Conservation (phyloP, 37 sponge, comb jelly and placozoan genomes). For the Agelas oroides region DNA sequence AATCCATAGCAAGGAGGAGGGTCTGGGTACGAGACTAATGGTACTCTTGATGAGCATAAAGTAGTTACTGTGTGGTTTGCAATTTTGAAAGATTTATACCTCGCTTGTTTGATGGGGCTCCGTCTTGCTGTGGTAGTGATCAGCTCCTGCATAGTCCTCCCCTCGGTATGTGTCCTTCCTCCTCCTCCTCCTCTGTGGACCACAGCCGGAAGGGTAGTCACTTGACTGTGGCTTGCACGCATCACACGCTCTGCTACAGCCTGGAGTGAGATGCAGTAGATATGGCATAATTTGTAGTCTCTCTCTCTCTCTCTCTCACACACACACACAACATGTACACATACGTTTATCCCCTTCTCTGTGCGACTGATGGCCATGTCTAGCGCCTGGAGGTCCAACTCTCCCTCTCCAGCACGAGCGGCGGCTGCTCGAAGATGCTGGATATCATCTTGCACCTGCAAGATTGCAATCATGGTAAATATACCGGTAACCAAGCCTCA, state of each 20-base stretch:
- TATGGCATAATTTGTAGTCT: too few relatives aligned
- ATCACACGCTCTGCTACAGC: slow-evolving; percentile 65
- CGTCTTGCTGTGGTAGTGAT: neutral
- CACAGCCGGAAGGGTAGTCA: slow-evolving; percentile 67
- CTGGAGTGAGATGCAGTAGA: slow-evolving; percentile 16
- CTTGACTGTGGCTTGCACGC: slow-evolving; percentile 52
- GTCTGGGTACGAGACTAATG: too few relatives aligned
- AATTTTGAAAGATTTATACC: neutral
- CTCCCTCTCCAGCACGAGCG: neutral
- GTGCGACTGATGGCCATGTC: slow-evolving; percentile 65
- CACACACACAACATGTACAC: neutral
- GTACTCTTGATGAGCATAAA: too few relatives aligned
- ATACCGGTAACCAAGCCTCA: too few relatives aligned
- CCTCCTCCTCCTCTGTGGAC: neutral
- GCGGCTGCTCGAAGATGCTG: slow-evolving; percentile 51
- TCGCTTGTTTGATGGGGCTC: slow-evolving; percentile 27
- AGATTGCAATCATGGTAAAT: neutral
- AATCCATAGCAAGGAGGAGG: too few relatives aligned
- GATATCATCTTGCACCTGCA: slow-evolving; percentile 80
- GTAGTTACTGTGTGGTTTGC: too few relatives aligned
- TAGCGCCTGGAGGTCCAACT: slow-evolving; percentile 22
- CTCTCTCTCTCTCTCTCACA: neutral
- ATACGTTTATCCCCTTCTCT: slow-evolving; percentile 63
- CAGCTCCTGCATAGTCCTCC: neutral
- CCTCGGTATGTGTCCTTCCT: neutral